Percentiles rank a stretch among this genome's conserved stretches.
phyloP scores from a whole-genome alignment of 2,113 vertebrate genomes.

The Siniperca knerii region DNA sequence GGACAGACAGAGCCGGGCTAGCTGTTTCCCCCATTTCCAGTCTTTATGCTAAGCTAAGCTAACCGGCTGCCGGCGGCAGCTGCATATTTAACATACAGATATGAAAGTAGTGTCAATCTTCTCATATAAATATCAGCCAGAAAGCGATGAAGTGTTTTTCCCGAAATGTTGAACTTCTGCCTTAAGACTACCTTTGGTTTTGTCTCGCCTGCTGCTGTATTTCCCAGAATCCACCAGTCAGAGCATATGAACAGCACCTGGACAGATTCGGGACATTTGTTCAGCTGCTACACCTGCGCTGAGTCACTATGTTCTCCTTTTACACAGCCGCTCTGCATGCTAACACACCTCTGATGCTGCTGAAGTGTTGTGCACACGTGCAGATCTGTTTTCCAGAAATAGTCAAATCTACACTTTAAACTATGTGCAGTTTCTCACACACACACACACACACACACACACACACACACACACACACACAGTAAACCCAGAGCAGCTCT shows the following conservation, averaged over 20 bases:
- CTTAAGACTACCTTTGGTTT: not conserved
- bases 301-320: not conserved
- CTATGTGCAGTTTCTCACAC: not conserved
- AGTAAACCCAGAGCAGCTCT: conserved; percentile 11
- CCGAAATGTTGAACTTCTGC: not conserved
- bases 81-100: too few species aligned
- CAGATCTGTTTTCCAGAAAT: not conserved
- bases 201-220: not conserved
- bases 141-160: not conserved
- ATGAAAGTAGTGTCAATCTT: too few species aligned
- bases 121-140: not conserved
- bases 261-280: too few species aligned
- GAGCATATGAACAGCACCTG: too few species aligned
- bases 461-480: conserved; percentile 25
- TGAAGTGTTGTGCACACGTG: not conserved
- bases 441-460: not conserved
- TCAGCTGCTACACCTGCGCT: not conserved
- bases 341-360: not conserved
- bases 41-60: too few species aligned
- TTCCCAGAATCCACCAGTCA: conserved; percentile 5
- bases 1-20: too few species aligned
- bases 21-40: too few species aligned
- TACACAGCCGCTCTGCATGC: not conserved
- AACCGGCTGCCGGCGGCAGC: too few species aligned
- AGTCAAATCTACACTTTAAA: not conserved